Base-by-base conservation (phyloP, 2,797 vertebrate genomes). In the Odontamblyopus rebecca region DNA sequence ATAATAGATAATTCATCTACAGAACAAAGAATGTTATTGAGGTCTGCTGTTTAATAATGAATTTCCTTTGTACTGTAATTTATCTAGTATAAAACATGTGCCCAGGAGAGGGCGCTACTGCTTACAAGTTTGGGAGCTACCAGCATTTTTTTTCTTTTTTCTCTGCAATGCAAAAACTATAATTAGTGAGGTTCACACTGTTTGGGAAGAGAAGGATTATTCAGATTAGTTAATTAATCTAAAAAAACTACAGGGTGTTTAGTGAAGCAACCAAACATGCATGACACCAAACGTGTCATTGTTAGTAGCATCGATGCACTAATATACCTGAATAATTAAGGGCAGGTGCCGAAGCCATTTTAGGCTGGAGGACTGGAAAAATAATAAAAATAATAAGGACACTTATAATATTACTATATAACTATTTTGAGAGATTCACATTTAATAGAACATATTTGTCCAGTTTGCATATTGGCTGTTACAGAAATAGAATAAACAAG, bases 291-390 rank as follows among this genome's bases (percentile, higher is more conserved):
- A 50, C 30, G 61, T 30, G 27, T 62, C 48, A 51, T 67, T 5
- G 65, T 54, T 67, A 67, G 65, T 64, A 69, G 61, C 23, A 69
- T 74, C 77, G n/a, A 83, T 76, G 68, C 53, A 59, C 78, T 90
- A 71, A 88, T 98, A 88, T 98, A 98, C 97, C 97, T 98, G 92
- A 94, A 71, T 88, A 93, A 93, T 94, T 95, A 91, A 98, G 93
- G 85, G 89, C 93, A 79, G 96, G 96, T 75, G 96, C 94, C 73
- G 96, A 98, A 85, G 95, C 93, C 85, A 95, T 96, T 96, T 97
- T 97, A 95, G 93, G 94, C 89, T 94, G 96, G 85, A 95, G 93
- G 95, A 95, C 97, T 98, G 94, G 44, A 76, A 97, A 95, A 86
- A 93, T 69, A 93, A 60, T 60, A 74, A 91, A 74, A 92, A 65